These are phyloP conservation scores for Diceros bicornis DNA, from an alignment of 2,797 vertebrate species.

Conservation along the genomic window DNA sequence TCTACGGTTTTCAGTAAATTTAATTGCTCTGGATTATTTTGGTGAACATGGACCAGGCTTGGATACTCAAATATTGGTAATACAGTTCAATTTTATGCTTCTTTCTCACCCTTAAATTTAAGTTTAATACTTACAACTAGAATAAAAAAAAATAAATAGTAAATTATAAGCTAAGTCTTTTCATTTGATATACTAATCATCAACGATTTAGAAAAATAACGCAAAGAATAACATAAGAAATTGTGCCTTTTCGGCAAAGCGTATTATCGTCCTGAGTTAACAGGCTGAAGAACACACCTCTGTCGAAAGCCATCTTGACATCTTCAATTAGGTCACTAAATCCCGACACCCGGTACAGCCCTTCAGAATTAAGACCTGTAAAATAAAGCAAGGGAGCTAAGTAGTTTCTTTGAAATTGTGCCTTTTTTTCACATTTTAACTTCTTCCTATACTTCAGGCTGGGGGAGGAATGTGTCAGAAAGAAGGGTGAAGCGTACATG, in stretches of 20 bases:
- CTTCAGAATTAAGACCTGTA: conserved; percentile 98
- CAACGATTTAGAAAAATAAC: conserved; percentile 52
- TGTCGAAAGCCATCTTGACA: conserved; percentile 98
- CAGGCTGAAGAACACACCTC: conserved; percentile 91
- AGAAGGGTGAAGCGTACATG: not conserved
- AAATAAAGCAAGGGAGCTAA: conserved; percentile 61
- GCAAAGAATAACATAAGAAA: not conserved
- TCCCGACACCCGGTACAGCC: conserved; percentile 98
- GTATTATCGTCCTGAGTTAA: not conserved
- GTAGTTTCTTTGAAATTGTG: conserved; percentile 6
- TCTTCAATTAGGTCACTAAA: conserved; percentile 99
- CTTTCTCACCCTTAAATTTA: conserved; percentile 32
- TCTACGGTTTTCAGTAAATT: not conserved
- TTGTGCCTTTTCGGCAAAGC: not conserved
- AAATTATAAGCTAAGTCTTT: not conserved
- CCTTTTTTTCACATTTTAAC: conserved; percentile 54
- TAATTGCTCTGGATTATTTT: conserved; percentile 34
- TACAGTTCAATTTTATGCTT: conserved; percentile 5
- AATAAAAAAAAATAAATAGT: not conserved
- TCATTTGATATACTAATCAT: conserved; percentile 8
- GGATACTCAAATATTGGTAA: not conserved
- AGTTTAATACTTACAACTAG: conserved; percentile 6
- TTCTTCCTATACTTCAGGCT: conserved; percentile 34
- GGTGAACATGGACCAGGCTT: not conserved
- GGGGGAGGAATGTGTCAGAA: conserved; percentile 54